Conservation (phyloP, 2,888 invertebrate genomes). For the Stenotaenia linearis region DNA sequence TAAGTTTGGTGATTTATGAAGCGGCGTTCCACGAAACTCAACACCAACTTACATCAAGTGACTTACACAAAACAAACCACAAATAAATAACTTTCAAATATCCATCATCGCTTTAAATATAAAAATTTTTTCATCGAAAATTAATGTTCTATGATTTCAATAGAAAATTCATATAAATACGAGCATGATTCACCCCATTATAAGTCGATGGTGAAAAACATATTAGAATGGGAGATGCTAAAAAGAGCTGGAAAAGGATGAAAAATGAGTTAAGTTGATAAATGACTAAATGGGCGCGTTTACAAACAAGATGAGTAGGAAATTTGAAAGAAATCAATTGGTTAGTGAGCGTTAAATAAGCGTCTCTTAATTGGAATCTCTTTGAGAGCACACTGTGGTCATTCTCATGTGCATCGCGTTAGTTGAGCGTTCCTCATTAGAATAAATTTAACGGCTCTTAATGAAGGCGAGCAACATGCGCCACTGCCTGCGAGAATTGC, state of each 20-base stretch:
- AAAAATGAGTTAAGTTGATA: too few relatives aligned
- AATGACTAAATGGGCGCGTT: neutral
- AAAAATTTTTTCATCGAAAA: too few relatives aligned
- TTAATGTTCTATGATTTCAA: too few relatives aligned
- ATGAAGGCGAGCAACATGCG: slow-evolving; percentile 24
- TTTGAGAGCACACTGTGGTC: neutral
- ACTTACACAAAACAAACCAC: neutral
- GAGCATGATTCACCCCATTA: neutral
- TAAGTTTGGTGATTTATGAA: neutral
- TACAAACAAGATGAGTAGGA: neutral
- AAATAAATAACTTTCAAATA: neutral
- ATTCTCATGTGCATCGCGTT: slow-evolving; percentile 8
- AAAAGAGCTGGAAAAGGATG: too few relatives aligned
- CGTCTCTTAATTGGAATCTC: slow-evolving; percentile 23
- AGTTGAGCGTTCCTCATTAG: slow-evolving; percentile 26
- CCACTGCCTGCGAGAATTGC: slow-evolving; percentile 26
- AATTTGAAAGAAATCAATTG: slow-evolving; percentile 10
- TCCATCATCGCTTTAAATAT: neutral
- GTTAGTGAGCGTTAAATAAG: slow-evolving; percentile 24
- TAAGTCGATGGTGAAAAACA: too few relatives aligned
- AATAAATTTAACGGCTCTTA: slow-evolving; percentile 26
- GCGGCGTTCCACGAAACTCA: neutral
- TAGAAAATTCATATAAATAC: neutral
- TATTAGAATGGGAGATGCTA: too few relatives aligned
- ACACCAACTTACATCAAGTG: neutral